Conservation (phyloP, 1,140 invertebrate genomes). For the Alviniconcha marisindica region DNA sequence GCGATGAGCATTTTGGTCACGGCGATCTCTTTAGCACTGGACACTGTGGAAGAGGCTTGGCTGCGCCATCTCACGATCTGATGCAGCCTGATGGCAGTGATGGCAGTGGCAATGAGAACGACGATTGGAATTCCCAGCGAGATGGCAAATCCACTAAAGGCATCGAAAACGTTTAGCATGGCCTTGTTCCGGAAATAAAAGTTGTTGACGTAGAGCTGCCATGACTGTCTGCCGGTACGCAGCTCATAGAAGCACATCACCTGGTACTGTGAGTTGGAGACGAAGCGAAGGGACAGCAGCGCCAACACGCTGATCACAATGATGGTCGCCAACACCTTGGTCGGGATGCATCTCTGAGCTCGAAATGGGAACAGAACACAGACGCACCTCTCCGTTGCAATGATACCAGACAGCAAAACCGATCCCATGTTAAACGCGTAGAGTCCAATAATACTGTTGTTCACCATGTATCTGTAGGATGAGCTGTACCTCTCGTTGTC, state of each 20-base stretch:
- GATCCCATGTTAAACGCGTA: not conserved
- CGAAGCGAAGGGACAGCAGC: not conserved
- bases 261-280: not conserved
- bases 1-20: constrained; percentile 19
- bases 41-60: too few relatives aligned
- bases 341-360: not conserved
- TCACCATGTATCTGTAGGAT: not conserved
- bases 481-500: too few relatives aligned
- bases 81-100: not conserved
- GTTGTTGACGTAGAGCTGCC: not conserved
- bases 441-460: not conserved
- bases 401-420: not conserved
- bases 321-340: not conserved
- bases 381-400: not conserved
- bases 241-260: constrained; percentile 5
- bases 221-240: not conserved
- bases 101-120: not conserved
- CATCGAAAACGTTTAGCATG: not conserved
- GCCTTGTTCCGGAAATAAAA: not conserved
- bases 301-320: not conserved
- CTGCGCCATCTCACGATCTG: not conserved
- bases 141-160: not conserved
- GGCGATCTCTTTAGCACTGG: constrained; percentile 11
- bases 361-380: constrained; percentile 2
- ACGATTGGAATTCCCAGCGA: not conserved